Evolutionary conservation across 53 echinoderm and acorn worm species (phyloP), one percentile per base, ranked within the genome.

Genomic region (Crossaster papposus): DNA sequence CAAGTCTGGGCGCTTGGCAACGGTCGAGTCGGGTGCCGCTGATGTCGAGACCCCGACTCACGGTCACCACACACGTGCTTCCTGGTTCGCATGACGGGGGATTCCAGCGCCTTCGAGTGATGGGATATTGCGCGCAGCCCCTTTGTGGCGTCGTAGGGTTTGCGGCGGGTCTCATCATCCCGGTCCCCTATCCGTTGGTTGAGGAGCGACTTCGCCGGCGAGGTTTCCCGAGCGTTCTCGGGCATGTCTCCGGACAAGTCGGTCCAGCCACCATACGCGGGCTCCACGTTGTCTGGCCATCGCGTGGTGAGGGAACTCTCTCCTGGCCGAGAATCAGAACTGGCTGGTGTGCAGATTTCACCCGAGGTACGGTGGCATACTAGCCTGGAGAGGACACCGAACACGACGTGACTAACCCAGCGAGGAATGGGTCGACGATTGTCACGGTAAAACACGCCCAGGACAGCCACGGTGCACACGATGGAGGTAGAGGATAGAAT

Each of bases 381-480:
- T 37, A 82, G 64, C 82, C 34, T 82, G 3, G 53, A 44, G 2
- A 86, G 86, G 17, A 86, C 8, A 15, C 28, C 6, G 32, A 90
- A 53, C 1, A 73, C 63, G 73, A 90, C 14, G 28, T 36, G 36
- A 5, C 36, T 23, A 23, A 90, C 34, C 64, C 82, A 82, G 82
- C 33, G 52, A 29, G 90, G 90, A 17, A 90, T 72, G 37, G 90
- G 74, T 28, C 74, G 52, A 22, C 50, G 35, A 14, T 73, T 34
- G 75, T 80, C 73, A 0, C 90, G 80, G n/a, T 34, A 90, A 71
- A 30, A 90, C 18, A 90, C 18, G 15, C 81, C 82, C 7, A 90
- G 72, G 4, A 90, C 53, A 11, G 72, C 72, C 5, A 81, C 81
- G 72, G 90, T 82, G 53, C 34, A 30, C 11, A 90, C 32, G 35